Conservation (phyloP, 2,888 invertebrate genomes). For the Lepidocyrtoides sp. region DNA sequence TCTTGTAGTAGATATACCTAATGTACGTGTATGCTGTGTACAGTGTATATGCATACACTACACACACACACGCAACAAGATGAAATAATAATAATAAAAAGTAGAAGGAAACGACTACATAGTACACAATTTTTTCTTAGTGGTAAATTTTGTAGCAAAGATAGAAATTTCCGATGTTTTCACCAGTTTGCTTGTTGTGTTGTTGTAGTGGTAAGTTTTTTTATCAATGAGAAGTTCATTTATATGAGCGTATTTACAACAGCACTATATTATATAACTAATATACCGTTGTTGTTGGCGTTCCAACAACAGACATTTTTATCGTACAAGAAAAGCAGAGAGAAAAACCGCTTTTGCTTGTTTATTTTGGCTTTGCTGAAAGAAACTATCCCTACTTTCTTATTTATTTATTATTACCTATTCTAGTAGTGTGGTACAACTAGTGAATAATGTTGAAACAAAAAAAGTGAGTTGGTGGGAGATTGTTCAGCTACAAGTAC, state of each 20-base stretch:
- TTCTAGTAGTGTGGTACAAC: neutral
- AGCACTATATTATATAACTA: no score
- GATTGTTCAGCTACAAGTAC: neutral
- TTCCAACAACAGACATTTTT: neutral
- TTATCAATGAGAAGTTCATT: constrained; percentile 8
- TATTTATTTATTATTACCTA: constrained; percentile 74
- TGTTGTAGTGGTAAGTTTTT: neutral
- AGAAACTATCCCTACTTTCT: constrained; percentile 52
- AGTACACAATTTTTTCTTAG: neutral
- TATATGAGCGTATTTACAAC: neutral
- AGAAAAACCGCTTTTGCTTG: constrained; percentile 69
- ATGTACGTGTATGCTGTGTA: neutral
- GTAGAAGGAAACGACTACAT: neutral
- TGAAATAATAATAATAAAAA: neutral
- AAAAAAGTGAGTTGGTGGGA: no score
- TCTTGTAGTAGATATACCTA: neutral
- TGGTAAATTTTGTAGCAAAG: neutral
- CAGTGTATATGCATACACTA: neutral
- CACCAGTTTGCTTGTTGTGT: neutral
- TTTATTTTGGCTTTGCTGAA: constrained; percentile 67
- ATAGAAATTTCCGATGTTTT: neutral
- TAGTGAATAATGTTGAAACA: constrained; percentile 62
- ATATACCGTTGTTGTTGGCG: neutral
- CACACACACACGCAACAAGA: neutral
- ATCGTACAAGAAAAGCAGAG: constrained; percentile 36